Evolutionary conservation across 2,888 invertebrate species (phyloP), one percentile per base, ranked within the genome.

Genomic region (Pimpla rufipes): DNA sequence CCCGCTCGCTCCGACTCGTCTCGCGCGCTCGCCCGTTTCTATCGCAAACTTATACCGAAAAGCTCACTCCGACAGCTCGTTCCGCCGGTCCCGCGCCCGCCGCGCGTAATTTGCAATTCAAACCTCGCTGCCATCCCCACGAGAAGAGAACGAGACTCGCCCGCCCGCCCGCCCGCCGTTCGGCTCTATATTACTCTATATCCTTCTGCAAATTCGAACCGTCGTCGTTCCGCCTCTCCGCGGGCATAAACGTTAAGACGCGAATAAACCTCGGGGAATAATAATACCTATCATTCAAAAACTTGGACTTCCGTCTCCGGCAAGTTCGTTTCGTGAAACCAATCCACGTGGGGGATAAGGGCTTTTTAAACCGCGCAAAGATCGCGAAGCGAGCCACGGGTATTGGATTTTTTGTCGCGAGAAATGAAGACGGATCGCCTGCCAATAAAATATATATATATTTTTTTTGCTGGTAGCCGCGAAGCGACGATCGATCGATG

Each of bases 31-130:
- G n/a, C n/a, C n/a, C 47, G 45, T 68, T 52, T 81, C 64, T 45
- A 76, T 81, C 18, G 74, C 75, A 75, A 80, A 75, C 59, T 71
- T 67, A 59, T 73, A 29, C 66, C 37, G 67, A 73, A 77, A 77
- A 73, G 67, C 81, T 78, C 76, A 45, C 52, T 35, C 81, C 64
- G 77, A 71, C 81, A 70, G 71, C 76, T 77, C 81, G 59, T 73
- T 79, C 47, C 79, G 47, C 18, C 40, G 10, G 5, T 52, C 74
- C 13, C 40, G 11, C 18, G 29, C 42, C 5, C 47, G 64, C 37
- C 55, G 7, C 23, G 21, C 55, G 64, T 79, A 74, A 82, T 82
- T 82, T 82, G 82, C 82, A 79, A 82, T 82, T 79, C 82, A 78
- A 79, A 79, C 74, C 74, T 59, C 50, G 50, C 42, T 79, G 68